Conservation (phyloP, 2,797 vertebrate genomes). For the Halcyon badia region DNA sequence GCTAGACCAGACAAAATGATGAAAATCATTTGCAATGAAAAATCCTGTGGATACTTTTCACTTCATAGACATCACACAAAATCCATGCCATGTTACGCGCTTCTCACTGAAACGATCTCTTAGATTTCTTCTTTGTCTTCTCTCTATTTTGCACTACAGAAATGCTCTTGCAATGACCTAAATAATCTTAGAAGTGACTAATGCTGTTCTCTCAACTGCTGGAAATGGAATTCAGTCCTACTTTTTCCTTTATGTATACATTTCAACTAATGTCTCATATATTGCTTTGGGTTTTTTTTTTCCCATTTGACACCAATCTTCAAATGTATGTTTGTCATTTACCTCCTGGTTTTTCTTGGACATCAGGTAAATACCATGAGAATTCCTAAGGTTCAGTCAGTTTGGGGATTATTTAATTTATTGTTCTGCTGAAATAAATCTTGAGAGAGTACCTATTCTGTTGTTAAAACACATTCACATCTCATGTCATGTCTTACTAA, state of each 20-base stretch:
- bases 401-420: neutral
- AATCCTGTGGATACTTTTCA: neutral
- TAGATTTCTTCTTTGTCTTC: neutral
- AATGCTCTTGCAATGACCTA: neutral
- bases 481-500: neutral
- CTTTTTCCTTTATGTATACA: neutral
- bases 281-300: neutral
- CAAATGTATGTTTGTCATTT: neutral
- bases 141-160: neutral
- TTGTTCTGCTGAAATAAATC: neutral
- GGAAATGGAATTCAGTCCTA: neutral
- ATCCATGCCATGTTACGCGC: neutral
- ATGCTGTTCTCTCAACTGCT: neutral
- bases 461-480: neutral
- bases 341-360: neutral
- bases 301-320: neutral
- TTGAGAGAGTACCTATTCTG: neutral
- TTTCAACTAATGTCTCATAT: neutral
- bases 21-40: neutral
- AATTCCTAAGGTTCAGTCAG: neutral
- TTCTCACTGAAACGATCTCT: neutral
- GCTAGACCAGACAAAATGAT: neutral
- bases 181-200: neutral
- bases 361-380: neutral
- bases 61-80: neutral